Evolutionary conservation across 2,888 invertebrate genomes (phyloP).

Genomic region (Chymomyza procnemis): DNA sequence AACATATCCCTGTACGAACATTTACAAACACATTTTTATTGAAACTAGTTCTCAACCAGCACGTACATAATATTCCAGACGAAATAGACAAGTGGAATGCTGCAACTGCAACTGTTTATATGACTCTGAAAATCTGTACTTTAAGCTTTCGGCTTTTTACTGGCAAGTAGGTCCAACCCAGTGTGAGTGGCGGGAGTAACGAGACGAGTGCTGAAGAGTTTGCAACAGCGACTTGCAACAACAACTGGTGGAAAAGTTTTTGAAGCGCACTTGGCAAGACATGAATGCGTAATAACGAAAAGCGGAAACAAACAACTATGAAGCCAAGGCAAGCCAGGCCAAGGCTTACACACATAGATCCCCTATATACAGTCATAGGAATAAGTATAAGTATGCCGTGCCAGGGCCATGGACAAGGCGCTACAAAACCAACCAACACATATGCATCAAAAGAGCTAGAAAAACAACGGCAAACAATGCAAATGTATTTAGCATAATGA

Average conservation of each 20-base stretch:
- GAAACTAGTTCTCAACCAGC: too few species aligned
- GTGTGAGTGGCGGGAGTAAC: conserved; percentile 5
- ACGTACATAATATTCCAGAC: too few species aligned
- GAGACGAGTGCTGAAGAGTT: not conserved
- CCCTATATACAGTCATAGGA: not conserved
- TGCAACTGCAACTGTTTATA: conserved; percentile 20
- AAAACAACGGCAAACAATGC: conserved; percentile 75
- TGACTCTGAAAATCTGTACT: conserved; percentile 70
- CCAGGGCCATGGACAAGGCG: conserved; percentile 14
- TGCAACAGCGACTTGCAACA: not conserved
- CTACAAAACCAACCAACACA: conserved; percentile 51
- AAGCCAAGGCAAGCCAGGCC: conserved; percentile 56
- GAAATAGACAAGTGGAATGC: conserved; percentile 2
- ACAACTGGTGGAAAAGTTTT: conserved; percentile 50
- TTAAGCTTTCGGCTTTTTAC: conserved; percentile 71
- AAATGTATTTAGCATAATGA: conserved; percentile 76
- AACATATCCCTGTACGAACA: too few species aligned
- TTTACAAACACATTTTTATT: too few species aligned
- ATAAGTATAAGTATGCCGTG: not conserved
- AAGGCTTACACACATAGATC: not conserved
- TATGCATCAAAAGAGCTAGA: conserved; percentile 75
- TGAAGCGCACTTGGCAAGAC: conserved; percentile 74
- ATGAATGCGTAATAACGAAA: conserved; percentile 74
- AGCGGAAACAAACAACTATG: conserved; percentile 73
- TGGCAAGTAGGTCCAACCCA: conserved; percentile 13